Base-by-base conservation (phyloP, 2,888 invertebrate genomes). In the Sphaerophoria taeniata region DNA sequence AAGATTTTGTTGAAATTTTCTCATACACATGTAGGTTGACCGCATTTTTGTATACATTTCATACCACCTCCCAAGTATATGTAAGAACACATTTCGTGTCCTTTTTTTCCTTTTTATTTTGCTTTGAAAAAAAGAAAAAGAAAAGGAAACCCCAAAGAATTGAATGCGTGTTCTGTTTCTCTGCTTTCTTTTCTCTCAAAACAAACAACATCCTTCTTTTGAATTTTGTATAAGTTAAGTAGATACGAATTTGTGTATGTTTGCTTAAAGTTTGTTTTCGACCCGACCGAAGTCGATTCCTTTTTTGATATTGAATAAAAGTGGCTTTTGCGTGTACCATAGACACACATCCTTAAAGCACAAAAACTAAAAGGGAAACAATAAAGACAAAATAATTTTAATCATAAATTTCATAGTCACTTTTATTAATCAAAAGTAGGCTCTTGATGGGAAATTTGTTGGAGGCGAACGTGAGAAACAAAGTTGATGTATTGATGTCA, bases 381-480 rank as follows among this genome's bases (percentile, higher is more conserved):
- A 75, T 79, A 70, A 71, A 65, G 60, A 55, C 75, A 55, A 71
- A 75, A 84, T 79, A 79, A 71, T 60, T 67, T 76, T 58, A 72
- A 71, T 49, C 65, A 71, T 69, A 79, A 69, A 75, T 79, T 79
- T 47, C 61, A 51, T 60, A 74, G 79, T 83, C 83, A 83, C 73
- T 83, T 83, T 83, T 83, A 74, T 79, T 83, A 83, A 83, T 83
- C 83, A 83, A 84, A 79, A 65, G 65, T 24, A 24, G 49, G 49
- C 65, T 36, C 49, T 65, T 63, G 47, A 65, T 65, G 63, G 39
- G 31, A 39, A 51, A 36, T 12, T 61, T 45, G 12, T 31, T 7
- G 6, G 9, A 24, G 24, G 24, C 24, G 24, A 24, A 43, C 43
- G 43, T 43, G 49, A 67, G 60, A 12, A 24, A 43, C 60, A 76